Percentiles rank a stretch among this genome's conserved stretches.
phyloP scores from a whole-genome alignment of 1,140 invertebrate genomes.

The Halictus rubicundus region DNA sequence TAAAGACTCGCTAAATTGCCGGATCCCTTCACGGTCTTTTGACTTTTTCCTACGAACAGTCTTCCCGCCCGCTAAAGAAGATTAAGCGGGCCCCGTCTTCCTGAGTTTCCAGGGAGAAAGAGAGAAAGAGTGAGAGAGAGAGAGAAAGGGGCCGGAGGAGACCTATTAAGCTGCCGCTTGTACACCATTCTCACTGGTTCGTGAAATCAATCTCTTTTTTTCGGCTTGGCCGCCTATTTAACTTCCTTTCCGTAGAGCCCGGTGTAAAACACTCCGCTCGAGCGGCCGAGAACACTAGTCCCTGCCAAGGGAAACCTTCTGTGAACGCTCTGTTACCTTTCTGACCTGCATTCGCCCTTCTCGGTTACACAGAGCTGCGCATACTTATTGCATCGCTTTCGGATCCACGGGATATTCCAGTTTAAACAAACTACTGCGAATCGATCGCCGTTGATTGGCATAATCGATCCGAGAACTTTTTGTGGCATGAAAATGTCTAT shows the following conservation, averaged over 20 bases:
- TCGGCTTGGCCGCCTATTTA: not conserved
- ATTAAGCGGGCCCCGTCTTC: constrained; percentile 6
- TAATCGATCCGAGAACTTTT: too few relatives aligned
- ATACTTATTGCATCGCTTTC: not conserved
- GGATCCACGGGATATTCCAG: not conserved
- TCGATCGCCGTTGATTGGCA: too few relatives aligned
- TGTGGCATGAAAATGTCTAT: too few relatives aligned
- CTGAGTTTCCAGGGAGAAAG: not conserved
- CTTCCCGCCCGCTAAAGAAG: constrained; percentile 14
- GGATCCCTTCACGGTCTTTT: not conserved
- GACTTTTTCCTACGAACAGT: constrained; percentile 1
- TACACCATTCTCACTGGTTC: not conserved
- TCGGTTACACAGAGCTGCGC: too few relatives aligned
- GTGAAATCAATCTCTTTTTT: constrained; percentile 31
- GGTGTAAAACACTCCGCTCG: not conserved
- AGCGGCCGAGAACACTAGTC: not conserved
- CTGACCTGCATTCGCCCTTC: too few relatives aligned
- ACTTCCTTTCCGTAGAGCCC: not conserved
- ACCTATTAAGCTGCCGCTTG: constrained; percentile 18
- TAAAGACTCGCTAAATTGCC: constrained; percentile 3
- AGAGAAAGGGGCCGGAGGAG: not conserved
- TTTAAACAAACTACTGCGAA: too few relatives aligned
- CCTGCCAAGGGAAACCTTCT: not conserved
- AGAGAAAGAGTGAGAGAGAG: too few relatives aligned
- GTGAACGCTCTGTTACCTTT: too few relatives aligned